Conservation (phyloP, 2,888 invertebrate species). For the Phlogophora meticulosa region DNA sequence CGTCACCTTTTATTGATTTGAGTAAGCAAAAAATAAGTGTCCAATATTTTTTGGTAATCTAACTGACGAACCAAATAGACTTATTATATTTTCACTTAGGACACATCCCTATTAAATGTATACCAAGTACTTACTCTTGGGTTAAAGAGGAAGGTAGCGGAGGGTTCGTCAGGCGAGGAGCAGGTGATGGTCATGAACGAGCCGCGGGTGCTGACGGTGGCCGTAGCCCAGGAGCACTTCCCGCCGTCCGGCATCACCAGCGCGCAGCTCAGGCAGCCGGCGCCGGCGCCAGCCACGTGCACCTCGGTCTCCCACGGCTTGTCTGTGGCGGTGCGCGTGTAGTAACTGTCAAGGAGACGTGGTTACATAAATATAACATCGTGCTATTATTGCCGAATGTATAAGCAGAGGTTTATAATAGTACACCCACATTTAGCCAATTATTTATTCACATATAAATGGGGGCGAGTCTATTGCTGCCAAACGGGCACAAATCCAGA, state of each 20-base stretch:
- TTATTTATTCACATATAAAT: too few relatives aligned
- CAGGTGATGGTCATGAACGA: constrained; percentile 94
- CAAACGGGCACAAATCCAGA: not conserved
- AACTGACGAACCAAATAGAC: too few relatives aligned
- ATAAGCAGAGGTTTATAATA: not conserved
- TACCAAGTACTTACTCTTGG: constrained; percentile 77
- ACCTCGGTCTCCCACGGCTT: constrained; percentile 93
- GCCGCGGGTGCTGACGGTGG: constrained; percentile 92
- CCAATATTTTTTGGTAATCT: too few relatives aligned
- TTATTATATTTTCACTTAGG: too few relatives aligned
- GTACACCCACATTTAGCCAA: too few relatives aligned
- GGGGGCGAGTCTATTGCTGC: not conserved
- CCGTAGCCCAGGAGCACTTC: constrained; percentile 91
- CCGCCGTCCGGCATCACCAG: constrained; percentile 90
- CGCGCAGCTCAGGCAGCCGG: constrained; percentile 93
- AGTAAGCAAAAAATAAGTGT: too few relatives aligned
- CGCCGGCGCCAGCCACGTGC: constrained; percentile 90
- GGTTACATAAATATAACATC: not conserved
- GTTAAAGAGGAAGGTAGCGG: constrained; percentile 89
- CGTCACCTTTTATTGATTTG: too few relatives aligned
- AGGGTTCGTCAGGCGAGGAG: constrained; percentile 93
- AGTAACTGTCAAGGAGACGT: constrained; percentile 91
- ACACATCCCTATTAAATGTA: too few relatives aligned
- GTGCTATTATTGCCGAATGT: not conserved
- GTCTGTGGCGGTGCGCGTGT: constrained; percentile 92